Evolutionary conservation across 2,797 vertebrate genomes (phyloP).

Genomic region (Paratrypauchen microcephalus): DNA sequence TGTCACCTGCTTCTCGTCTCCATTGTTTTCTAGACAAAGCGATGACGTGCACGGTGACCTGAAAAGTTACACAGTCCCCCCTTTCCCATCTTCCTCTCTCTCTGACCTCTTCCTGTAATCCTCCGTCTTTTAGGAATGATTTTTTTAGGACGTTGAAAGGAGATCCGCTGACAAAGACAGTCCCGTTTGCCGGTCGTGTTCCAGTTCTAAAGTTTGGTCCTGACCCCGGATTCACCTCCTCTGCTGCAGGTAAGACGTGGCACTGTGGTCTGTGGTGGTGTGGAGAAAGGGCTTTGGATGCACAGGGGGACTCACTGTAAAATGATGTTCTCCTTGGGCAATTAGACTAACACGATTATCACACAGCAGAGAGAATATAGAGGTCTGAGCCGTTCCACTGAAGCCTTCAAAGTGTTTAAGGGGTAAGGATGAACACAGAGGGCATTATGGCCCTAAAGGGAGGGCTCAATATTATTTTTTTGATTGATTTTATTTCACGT

Average conservation of each 20-base stretch:
- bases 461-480: not conserved
- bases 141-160: slow-evolving; percentile 13
- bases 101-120: not conserved
- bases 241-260: slow-evolving; percentile 26
- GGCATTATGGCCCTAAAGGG: not conserved
- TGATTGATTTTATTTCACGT: too few relatives aligned
- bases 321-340: slow-evolving; percentile 37
- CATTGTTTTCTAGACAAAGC: too few relatives aligned
- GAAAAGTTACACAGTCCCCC: too few relatives aligned
- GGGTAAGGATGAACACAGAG: not conserved
- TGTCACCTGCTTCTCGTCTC: too few relatives aligned
- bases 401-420: slow-evolving; percentile 10
- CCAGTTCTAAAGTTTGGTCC: slow-evolving; percentile 29
- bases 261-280: not conserved
- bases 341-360: slow-evolving; percentile 59
- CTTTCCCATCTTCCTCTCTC: too few relatives aligned
- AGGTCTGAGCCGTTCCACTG: slow-evolving; percentile 42
- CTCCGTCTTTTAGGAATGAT: slow-evolving; percentile 13
- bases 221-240: slow-evolving; percentile 31
- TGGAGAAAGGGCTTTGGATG: slow-evolving; percentile 15
- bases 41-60: too few relatives aligned
- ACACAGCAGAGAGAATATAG: slow-evolving; percentile 25
- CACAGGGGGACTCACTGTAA: slow-evolving; percentile 6
- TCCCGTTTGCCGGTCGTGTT: slow-evolving; percentile 39
- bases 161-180: slow-evolving; percentile 31